phyloP scores from a whole-genome alignment of 2,797 vertebrate genomes.

The Cuniculus paca region DNA sequence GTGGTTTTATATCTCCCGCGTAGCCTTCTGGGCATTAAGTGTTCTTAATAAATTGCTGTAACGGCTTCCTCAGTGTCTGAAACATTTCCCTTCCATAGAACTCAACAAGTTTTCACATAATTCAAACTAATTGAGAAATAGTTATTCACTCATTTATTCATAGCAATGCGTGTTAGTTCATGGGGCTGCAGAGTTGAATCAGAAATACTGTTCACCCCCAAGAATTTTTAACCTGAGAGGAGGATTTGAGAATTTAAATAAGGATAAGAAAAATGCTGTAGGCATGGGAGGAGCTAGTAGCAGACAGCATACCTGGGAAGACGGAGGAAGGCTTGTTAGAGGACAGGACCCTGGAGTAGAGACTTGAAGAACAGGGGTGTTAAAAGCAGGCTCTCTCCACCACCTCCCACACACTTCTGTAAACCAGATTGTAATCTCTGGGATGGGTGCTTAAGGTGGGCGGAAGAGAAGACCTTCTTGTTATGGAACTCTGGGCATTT shows the following conservation, averaged over 20 bases:
- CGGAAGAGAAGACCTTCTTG: not conserved
- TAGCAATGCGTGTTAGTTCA: not conserved
- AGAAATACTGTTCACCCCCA: not conserved
- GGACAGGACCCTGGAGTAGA: not conserved
- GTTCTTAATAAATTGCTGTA: constrained; percentile 70
- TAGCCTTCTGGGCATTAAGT: constrained; percentile 69
- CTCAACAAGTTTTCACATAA: constrained; percentile 53
- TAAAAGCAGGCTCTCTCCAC: not conserved
- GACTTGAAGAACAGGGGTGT: not conserved
- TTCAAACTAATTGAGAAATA: constrained; percentile 54
- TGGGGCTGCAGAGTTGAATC: not conserved
- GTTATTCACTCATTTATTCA: constrained; percentile 44
- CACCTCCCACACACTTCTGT: not conserved
- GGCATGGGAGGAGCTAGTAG: not conserved
- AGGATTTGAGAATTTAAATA: not conserved
- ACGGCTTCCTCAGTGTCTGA: constrained; percentile 57
- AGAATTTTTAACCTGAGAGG: not conserved
- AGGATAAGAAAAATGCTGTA: not conserved
- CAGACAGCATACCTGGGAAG: not conserved
- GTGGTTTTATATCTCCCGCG: constrained; percentile 49
- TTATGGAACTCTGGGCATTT: not conserved
- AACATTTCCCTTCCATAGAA: constrained; percentile 53
- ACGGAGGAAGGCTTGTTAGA: not conserved
- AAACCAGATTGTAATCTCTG: not conserved
- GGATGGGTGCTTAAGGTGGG: not conserved